Base-by-base conservation (phyloP, 1,140 invertebrate genomes). In the Pseudomyrmex concolor region DNA sequence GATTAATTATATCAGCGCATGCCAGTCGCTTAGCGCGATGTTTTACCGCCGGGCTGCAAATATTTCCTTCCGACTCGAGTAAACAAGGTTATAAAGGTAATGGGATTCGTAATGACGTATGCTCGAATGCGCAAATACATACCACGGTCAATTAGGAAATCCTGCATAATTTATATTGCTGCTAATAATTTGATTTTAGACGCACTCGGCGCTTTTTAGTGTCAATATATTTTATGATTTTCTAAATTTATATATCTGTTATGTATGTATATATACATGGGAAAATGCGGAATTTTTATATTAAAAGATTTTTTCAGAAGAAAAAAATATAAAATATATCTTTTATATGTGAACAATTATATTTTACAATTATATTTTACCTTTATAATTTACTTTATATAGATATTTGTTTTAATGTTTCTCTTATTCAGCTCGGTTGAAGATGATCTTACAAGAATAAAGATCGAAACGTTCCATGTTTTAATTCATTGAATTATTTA, bases 1-100 rank as follows among this genome's bases (percentile, higher is more conserved):
- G 10, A 15, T 64, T 19, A 12, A 12, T 64, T 54, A 64, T 76
- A 76, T 66, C 54, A 66, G n/a, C n/a, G 50, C 50, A 7, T 64
- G 5, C 15, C 55, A 50, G 22, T 74, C 45, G 34, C 34, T 34
- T 48, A 9, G 34, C 34, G 17, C 50, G 3, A 43, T 82, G 45
- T 54, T 85, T 85, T 81, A 84, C 72, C 68, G 78, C 13, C 68
- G 7, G 22, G 22, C 12, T 22, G 19, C 55, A 85, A 84, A 85
- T 83, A 83, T 60, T 84, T 85, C 22, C 63, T 83, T 83, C 43
- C 68, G 19, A 17, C n/a, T 12, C 34, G 17, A 43, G 60, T 45
- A 76, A 76, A 63, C 60, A 84, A 77, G 57, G 54, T 12, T 45
- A 34, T 19, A 12, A 60, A 60, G 13, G 4, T 63, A 63, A 82